Evolutionary conservation across 2,113 vertebrate genomes (phyloP).

Genomic region (Lota lota): DNA sequence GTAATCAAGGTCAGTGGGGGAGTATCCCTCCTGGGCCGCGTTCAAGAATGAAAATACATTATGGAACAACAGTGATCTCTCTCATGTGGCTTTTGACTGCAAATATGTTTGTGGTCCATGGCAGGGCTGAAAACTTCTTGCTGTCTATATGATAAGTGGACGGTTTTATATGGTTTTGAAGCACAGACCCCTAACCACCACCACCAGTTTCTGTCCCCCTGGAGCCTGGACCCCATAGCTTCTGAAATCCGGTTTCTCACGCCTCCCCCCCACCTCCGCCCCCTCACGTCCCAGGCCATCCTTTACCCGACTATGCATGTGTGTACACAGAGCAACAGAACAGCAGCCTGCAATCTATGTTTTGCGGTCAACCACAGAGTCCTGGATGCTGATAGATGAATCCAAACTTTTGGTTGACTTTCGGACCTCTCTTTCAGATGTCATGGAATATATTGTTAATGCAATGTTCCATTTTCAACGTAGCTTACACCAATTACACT

Average conservation of each 20-base stretch:
- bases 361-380: slow-evolving; percentile 6
- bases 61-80: neutral
- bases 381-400: neutral
- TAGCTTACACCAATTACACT: no score
- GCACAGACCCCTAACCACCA: neutral
- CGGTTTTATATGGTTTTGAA: slow-evolving; percentile 17
- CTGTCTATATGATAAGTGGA: slow-evolving; percentile 1
- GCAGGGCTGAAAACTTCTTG: slow-evolving; percentile 5
- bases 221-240: slow-evolving; percentile 13
- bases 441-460: no score
- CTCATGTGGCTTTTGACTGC: slow-evolving; percentile 7
- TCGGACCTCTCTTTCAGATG: no score
- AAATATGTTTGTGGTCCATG: slow-evolving; percentile 1
- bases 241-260: slow-evolving; percentile 44
- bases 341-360: slow-evolving; percentile 2
- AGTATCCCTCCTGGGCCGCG: neutral
- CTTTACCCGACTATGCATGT: neutral
- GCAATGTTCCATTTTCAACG: no score
- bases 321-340: neutral
- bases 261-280: neutral
- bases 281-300: neutral
- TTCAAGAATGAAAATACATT: neutral
- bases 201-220: slow-evolving; percentile 10
- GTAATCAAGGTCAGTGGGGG: slow-evolving; percentile 1
- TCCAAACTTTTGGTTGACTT: neutral